A percentile compares a stretch with the other conserved stretches of the same genome.
Conservation (phyloP, 1,140 invertebrate species). For the Cotesia typhae region DNA sequence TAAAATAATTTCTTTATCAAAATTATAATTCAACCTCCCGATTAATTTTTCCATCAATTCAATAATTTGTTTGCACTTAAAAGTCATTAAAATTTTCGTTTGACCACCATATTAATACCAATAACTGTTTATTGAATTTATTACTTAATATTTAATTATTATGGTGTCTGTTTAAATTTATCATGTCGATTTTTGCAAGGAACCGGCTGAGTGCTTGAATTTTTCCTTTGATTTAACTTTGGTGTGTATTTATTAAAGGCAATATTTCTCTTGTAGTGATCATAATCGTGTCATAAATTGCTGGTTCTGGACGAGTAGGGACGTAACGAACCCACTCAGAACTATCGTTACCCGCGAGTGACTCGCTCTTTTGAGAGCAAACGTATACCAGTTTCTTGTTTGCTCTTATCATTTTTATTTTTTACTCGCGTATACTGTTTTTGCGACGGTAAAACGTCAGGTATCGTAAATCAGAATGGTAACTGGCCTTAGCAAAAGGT, state of each 20-base stretch:
- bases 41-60: too few species aligned
- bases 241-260: conserved; percentile 22
- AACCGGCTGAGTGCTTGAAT: neutral
- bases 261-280: conserved; percentile 45
- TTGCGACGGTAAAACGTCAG: conserved; percentile 20
- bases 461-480: conserved; percentile 47
- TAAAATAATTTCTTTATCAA: too few species aligned
- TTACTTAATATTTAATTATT: too few species aligned
- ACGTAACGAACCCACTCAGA: conserved; percentile 56
- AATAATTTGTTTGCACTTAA: too few species aligned
- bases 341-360: too few species aligned
- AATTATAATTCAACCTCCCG: too few species aligned
- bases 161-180: too few species aligned
- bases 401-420: conserved; percentile 43
- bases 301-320: conserved; percentile 29
- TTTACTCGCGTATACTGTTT: conserved; percentile 32
- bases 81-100: too few species aligned
- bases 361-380: conserved; percentile 55
- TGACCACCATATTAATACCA: too few species aligned
- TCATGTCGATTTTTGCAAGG: too few species aligned
- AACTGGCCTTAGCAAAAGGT: conserved; percentile 31
- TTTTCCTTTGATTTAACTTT: neutral
- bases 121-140: too few species aligned
- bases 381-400: conserved; percentile 48
- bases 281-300: conserved; percentile 58